These are phyloP conservation scores for Ecdyonurus torrentis DNA, from an alignment of 2,888 invertebrate genomes.

Conservation along the genomic window DNA sequence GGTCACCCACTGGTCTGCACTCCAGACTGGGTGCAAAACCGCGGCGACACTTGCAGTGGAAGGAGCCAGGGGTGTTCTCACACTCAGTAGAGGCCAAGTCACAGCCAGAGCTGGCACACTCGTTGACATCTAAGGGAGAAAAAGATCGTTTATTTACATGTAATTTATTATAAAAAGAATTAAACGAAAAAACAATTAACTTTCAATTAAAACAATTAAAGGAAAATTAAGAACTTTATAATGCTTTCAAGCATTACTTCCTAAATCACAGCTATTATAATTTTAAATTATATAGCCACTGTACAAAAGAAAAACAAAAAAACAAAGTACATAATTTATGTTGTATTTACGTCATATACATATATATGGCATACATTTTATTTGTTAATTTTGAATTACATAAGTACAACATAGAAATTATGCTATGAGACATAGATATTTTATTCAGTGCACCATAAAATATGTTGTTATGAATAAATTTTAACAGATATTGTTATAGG, in stretches of 20 bases:
- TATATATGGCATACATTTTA: neutral
- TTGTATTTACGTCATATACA: neutral
- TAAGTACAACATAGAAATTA: neutral
- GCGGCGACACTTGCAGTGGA: slow-evolving; percentile 70
- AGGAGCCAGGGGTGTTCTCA: slow-evolving; percentile 72
- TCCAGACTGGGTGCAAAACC: slow-evolving; percentile 75
- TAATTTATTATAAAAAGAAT: too few relatives aligned
- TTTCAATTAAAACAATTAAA: too few relatives aligned
- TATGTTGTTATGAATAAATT: too few relatives aligned
- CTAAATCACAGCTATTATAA: too few relatives aligned
- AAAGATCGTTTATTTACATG: too few relatives aligned
- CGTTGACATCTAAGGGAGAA: slow-evolving; percentile 81
- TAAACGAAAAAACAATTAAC: too few relatives aligned
- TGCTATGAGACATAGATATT: too few relatives aligned
- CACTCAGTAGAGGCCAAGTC: slow-evolving; percentile 83
- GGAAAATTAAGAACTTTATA: too few relatives aligned
- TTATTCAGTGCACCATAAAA: too few relatives aligned
- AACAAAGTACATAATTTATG: neutral
- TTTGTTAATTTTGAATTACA: neutral
- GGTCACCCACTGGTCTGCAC: slow-evolving; percentile 77
- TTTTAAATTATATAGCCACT: too few relatives aligned
- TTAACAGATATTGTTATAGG: slow-evolving; percentile 1
- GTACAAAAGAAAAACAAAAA: too few relatives aligned
- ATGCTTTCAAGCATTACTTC: too few relatives aligned
- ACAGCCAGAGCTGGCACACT: slow-evolving; percentile 76